Evolutionary conservation across 2,888 invertebrate species (phyloP).

Genomic region (Carcina quercana): DNA sequence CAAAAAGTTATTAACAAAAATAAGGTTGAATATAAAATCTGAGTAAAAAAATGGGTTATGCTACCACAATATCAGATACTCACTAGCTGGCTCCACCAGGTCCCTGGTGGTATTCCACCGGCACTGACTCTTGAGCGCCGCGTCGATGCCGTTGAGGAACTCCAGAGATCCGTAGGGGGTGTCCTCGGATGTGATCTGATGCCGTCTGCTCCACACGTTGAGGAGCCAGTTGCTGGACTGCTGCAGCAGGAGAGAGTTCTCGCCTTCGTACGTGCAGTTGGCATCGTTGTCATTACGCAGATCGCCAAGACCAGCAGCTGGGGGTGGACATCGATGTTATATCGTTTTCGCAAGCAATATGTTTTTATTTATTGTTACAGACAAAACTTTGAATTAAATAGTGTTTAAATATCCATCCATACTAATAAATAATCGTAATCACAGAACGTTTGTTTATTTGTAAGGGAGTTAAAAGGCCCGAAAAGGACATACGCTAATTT

Average conservation of each 20-base stretch:
- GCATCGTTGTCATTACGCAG: conserved; percentile 89
- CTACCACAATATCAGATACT: too few species aligned
- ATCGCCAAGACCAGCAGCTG: conserved; percentile 83
- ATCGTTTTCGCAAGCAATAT: neutral
- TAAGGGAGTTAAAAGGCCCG: too few species aligned
- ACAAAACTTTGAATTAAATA: too few species aligned
- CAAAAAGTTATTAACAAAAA: too few species aligned
- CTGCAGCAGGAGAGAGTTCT: conserved; percentile 91
- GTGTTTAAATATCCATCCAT: too few species aligned
- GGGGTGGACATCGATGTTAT: neutral
- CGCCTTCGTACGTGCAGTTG: conserved; percentile 93
- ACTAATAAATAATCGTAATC: too few species aligned
- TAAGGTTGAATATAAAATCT: too few species aligned
- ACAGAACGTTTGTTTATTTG: too few species aligned
- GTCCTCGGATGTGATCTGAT: conserved; percentile 43
- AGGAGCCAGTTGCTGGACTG: conserved; percentile 92
- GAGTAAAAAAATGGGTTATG: too few species aligned
- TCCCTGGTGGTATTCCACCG: conserved; percentile 58
- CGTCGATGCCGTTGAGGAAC: conserved; percentile 75
- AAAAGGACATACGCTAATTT: too few species aligned
- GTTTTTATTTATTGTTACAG: too few species aligned
- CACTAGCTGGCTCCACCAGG: conserved; percentile 68
- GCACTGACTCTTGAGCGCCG: conserved; percentile 72
- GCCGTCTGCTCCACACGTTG: conserved; percentile 68
- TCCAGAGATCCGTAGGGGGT: conserved; percentile 79